A percentile compares a stretch with the other conserved stretches of the same genome.
These are phyloP conservation scores for Paelopatides confundens DNA, from an alignment of 53 echinoderm and acorn worm species.

Conservation along the genomic window DNA sequence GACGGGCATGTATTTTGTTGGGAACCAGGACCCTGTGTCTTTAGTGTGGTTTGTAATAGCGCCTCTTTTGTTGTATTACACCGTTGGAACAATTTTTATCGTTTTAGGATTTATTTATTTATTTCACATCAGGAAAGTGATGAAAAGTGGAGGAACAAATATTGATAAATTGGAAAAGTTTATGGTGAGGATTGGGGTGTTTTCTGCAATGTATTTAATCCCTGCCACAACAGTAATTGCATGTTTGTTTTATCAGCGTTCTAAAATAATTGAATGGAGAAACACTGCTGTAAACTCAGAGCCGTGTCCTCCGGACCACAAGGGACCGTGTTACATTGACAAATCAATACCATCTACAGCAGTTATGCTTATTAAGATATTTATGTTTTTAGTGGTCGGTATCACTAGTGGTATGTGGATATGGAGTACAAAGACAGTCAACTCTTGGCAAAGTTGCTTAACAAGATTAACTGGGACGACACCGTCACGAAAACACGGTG, in stretches of 20 bases:
- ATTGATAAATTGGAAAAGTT: slow-evolving; percentile 96
- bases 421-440: slow-evolving; percentile 96
- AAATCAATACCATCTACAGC: slow-evolving; percentile 89
- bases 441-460: slow-evolving; percentile 90
- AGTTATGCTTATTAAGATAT: slow-evolving; percentile 84
- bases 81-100: slow-evolving; percentile 92
- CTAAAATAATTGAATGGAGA: slow-evolving; percentile 84
- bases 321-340: slow-evolving; percentile 66
- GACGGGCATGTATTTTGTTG: slow-evolving; percentile 97
- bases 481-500: slow-evolving; percentile 18
- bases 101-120: slow-evolving; percentile 91
- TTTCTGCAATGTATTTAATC: slow-evolving; percentile 95
- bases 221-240: slow-evolving; percentile 97
- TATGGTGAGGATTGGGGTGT: slow-evolving; percentile 96
- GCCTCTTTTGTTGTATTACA: slow-evolving; percentile 89
- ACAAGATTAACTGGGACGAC: slow-evolving; percentile 52
- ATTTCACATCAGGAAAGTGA: slow-evolving; percentile 96
- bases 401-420: slow-evolving; percentile 99
- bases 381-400: slow-evolving; percentile 95
- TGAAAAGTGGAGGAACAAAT: slow-evolving; percentile 97
- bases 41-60: slow-evolving; percentile 86
- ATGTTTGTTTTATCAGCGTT: slow-evolving; percentile 90
- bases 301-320: slow-evolving; percentile 57
- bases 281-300: slow-evolving; percentile 58
- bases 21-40: slow-evolving; percentile 84